A percentile compares a stretch with the other conserved stretches of the same genome.
Evolutionary conservation across 2,888 invertebrate genomes (phyloP).

Genomic region (Ellobium chinense): DNA sequence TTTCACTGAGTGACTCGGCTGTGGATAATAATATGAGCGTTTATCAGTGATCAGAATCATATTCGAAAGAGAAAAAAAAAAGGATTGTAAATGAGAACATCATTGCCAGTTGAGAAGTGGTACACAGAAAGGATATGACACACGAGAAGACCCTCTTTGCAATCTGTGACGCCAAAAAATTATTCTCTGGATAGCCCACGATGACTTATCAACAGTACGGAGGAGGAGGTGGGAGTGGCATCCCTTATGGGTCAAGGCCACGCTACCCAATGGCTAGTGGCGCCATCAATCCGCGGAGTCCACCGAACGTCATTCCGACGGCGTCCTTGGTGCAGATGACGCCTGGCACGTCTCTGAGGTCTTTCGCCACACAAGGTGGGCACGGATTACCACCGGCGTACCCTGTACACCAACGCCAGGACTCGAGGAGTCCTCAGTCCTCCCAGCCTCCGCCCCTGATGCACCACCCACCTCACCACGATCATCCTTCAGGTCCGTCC

Average conservation of each 20-base stretch:
- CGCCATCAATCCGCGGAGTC: conserved; percentile 41
- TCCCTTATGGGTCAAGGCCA: background rate
- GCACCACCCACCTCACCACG: conserved; percentile 11
- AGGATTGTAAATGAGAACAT: too few species aligned
- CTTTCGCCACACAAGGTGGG: conserved; percentile 39
- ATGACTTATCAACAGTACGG: too few species aligned
- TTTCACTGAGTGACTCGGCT: too few species aligned
- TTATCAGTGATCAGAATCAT: too few species aligned
- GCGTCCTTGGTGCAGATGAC: conserved; percentile 44
- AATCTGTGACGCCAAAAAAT: too few species aligned
- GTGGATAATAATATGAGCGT: too few species aligned
- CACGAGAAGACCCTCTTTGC: too few species aligned
- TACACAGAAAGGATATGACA: too few species aligned
- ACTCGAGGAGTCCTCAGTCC: background rate
- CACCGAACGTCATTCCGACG: conserved; percentile 42
- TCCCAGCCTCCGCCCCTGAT: background rate
- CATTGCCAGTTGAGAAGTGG: too few species aligned
- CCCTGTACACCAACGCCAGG: conserved; percentile 21
- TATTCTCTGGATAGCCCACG: too few species aligned
- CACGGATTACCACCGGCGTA: conserved; percentile 39
- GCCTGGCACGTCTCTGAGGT: conserved; percentile 39
- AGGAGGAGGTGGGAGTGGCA: conserved; percentile 6
- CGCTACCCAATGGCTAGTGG: conserved; percentile 37
- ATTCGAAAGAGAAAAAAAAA: too few species aligned
- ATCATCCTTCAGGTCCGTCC: background rate